Base-by-base conservation (phyloP, 2,113 vertebrate species). In the Oenanthe oenanthe region DNA sequence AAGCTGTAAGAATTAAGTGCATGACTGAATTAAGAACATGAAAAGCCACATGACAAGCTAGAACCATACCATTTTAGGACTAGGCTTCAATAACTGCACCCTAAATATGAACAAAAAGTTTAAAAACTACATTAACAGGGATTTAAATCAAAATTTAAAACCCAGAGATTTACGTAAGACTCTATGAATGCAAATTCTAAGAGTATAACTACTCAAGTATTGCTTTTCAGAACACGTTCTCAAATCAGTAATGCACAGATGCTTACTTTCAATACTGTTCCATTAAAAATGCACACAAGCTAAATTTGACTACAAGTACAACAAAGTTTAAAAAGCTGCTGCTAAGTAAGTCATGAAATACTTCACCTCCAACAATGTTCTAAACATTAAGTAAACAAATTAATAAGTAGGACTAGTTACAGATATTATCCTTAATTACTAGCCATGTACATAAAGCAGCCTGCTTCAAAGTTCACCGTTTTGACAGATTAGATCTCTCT, bases 1-100 rank as follows among this genome's bases (percentile, higher is more conserved):
- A 79, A 68, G 42, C 45, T 82, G 21, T 42, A 90, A 92, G 54
- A 70, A 85, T 85, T 54, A 62, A 76, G 34, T 80, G 58, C 54
- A 70, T 29, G 38, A 85, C 26, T 47, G 17, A 26, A 92, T 88
- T 78, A 95, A 85, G 61, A 78, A 89, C 13, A 32, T 74, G 18
- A 72, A 93, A 71, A 85, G 54, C 32, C 62, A 85, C 10, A 36
- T 7, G 21, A 80, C 76, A 94, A 50, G 53, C 62, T 66, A 78
- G 58, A 93, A 78, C 22, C 38, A 34, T 53, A 94, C 42, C 67
- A 92, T 85, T 90, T 90, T 47, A 76, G 54, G 56, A 53, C 61
- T 81, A 87, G 51, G 75, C 45, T 92, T 95, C 71, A 92, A 65
- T 58, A 91, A 60, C 50, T 68, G 71, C 85, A 68, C 54, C 74